These are phyloP conservation scores for Tillus elongatus DNA, from an alignment of 2,888 invertebrate species.

Conservation along the genomic window DNA sequence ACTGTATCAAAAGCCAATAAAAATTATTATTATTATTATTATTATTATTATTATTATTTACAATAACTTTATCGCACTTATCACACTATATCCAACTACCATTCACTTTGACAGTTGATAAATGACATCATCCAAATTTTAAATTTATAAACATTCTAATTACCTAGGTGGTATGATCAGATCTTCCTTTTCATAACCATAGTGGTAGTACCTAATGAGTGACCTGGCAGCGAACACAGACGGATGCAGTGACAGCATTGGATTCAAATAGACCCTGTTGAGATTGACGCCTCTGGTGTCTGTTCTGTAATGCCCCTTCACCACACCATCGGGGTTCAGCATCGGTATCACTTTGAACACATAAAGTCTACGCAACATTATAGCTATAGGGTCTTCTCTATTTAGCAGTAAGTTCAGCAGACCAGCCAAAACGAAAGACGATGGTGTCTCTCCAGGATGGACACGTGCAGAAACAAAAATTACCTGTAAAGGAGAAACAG, in stretches of 20 bases:
- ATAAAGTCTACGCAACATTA: slow-evolving; percentile 60
- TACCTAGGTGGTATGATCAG: no score
- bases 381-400: slow-evolving; percentile 66
- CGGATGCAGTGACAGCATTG: slow-evolving; percentile 65
- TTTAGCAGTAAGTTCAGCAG: slow-evolving; percentile 70
- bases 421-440: slow-evolving; percentile 84
- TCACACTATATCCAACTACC: no score
- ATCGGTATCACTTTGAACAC: slow-evolving; percentile 88
- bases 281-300: slow-evolving; percentile 82
- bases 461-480: slow-evolving; percentile 82
- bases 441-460: slow-evolving; percentile 88
- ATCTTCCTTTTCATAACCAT: slow-evolving; percentile 54
- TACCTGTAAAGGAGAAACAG: slow-evolving; percentile 46
- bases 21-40: no score
- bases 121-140: no score
- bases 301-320: slow-evolving; percentile 75
- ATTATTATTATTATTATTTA: no score
- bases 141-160: no score
- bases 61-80: no score
- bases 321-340: slow-evolving; percentile 86
- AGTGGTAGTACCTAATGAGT: slow-evolving; percentile 64
- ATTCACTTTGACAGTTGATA: no score
- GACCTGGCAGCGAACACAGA: slow-evolving; percentile 78
- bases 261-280: slow-evolving; percentile 78
- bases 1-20: no score